Conservation (phyloP, 2,797 vertebrate genomes). For the Ciconia nigra region DNA sequence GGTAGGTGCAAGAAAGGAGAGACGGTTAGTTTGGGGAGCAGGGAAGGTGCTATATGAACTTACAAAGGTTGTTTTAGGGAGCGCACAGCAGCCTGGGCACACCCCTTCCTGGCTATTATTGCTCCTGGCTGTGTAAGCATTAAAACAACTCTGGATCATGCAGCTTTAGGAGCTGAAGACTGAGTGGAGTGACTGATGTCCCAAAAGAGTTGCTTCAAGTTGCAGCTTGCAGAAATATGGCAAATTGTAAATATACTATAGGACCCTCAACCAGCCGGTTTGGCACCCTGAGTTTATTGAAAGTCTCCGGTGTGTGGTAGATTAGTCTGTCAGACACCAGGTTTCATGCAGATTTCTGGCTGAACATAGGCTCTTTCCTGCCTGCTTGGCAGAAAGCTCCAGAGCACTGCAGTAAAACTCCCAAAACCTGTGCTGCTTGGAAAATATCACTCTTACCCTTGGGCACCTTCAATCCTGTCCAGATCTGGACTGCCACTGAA, state of each 20-base stretch:
- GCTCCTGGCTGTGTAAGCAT: neutral
- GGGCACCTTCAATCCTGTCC: neutral
- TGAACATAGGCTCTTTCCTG: neutral
- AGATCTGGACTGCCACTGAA: neutral
- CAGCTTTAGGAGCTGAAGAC: neutral
- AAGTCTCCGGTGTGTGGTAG: neutral
- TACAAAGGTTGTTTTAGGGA: neutral
- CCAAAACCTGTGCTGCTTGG: neutral
- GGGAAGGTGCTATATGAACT: neutral
- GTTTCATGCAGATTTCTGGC: slow-evolving; percentile 12
- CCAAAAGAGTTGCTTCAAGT: neutral
- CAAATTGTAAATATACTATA: neutral
- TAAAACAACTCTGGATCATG: neutral
- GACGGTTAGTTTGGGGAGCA: neutral
- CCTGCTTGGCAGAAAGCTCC: slow-evolving; percentile 30
- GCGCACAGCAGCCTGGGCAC: neutral
- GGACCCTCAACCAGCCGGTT: neutral
- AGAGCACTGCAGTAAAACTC: slow-evolving; percentile 2
- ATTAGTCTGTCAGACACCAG: slow-evolving; percentile 11
- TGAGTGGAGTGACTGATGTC: neutral
- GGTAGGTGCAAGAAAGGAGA: neutral
- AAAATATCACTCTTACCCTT: slow-evolving; percentile 33
- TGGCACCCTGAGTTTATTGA: slow-evolving; percentile 20
- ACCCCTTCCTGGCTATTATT: neutral
- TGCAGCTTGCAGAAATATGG: neutral